phyloP scores from a whole-genome alignment of 1,140 invertebrate genomes.

The Apolygus lucorum region DNA sequence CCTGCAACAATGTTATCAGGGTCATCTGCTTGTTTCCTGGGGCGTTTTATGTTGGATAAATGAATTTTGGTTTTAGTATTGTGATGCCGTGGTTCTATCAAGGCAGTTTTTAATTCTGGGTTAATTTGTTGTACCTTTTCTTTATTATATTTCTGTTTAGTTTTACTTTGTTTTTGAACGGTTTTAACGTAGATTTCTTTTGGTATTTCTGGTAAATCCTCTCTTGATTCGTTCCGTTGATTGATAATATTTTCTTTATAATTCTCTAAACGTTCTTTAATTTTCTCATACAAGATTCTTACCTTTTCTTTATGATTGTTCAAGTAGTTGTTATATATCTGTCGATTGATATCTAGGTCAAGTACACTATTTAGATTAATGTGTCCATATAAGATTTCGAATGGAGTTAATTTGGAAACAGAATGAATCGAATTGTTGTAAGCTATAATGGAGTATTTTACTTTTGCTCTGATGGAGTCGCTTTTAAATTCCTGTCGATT shows the following conservation, averaged over 20 bases:
- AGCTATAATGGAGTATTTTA: background rate
- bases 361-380: background rate
- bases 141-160: background rate
- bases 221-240: background rate
- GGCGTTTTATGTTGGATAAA: background rate
- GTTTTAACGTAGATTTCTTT: background rate
- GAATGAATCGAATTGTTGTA: conserved; percentile 9
- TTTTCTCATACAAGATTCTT: background rate
- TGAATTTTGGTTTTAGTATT: background rate
- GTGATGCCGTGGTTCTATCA: background rate
- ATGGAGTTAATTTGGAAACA: background rate
- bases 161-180: background rate
- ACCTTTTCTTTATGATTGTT: background rate
- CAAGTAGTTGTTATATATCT: background rate
- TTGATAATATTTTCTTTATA: background rate
- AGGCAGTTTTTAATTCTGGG: background rate
- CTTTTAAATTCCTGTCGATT: background rate
- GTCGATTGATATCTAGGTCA: background rate
- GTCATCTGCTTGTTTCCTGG: too few relatives aligned
- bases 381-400: background rate
- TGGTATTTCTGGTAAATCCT: background rate
- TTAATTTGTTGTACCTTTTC: background rate
- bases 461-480: background rate
- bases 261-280: background rate
- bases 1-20: too few relatives aligned